These are phyloP conservation scores for Acipenser ruthenus DNA, from an alignment of 2,797 vertebrate genomes.

Conservation along the genomic window DNA sequence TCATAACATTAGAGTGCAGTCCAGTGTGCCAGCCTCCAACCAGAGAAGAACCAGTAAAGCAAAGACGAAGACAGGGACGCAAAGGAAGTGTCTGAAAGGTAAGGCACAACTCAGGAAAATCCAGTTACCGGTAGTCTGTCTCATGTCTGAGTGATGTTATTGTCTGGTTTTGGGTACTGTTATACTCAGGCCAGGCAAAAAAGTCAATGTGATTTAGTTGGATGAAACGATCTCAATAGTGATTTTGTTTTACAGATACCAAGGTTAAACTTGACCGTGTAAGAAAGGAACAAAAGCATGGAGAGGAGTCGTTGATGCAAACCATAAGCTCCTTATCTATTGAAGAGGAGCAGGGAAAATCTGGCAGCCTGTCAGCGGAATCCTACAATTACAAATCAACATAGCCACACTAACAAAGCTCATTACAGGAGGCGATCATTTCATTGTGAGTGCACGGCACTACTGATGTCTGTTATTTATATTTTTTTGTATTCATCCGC, in stretches of 20 bases:
- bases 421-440: too few species aligned
- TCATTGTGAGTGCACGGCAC: too few species aligned
- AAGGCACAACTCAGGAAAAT: not conserved
- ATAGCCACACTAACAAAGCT: too few species aligned
- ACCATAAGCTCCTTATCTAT: constrained; percentile 41
- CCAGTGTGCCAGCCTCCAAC: constrained; percentile 5
- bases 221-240: too few species aligned
- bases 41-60: not conserved
- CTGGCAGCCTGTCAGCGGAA: not conserved
- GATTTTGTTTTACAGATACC: constrained; percentile 21
- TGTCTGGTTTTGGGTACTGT: too few species aligned
- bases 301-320: constrained; percentile 35
- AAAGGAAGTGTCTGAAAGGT: constrained; percentile 10
- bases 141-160: too few species aligned
- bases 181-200: too few species aligned
- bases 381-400: too few species aligned
- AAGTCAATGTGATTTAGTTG: too few species aligned
- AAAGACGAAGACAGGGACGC: constrained; percentile 3
- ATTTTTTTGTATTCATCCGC: too few species aligned
- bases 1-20: constrained; percentile 5
- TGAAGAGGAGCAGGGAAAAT: constrained; percentile 33
- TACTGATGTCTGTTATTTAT: too few species aligned
- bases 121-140: too few species aligned
- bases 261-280: constrained; percentile 23
- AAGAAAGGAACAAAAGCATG: constrained; percentile 30